Conservation (phyloP, 2,888 invertebrate species). For the Euclidia mi region DNA sequence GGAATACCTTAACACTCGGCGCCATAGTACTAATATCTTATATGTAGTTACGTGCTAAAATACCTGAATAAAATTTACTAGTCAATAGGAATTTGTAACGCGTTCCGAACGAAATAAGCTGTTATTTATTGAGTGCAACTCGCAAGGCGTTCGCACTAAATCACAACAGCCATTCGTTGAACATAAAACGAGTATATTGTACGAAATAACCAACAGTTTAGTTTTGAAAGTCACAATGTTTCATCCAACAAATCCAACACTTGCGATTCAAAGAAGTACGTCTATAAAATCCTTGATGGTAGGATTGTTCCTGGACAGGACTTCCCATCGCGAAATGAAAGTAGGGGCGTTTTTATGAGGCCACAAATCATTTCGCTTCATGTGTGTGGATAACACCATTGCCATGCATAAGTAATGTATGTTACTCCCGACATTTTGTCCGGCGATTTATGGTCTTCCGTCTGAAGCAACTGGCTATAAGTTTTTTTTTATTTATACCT, state of each 20-base stretch:
- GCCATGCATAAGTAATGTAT: constrained; percentile 58
- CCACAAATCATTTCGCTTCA: constrained; percentile 69
- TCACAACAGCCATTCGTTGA: constrained; percentile 67
- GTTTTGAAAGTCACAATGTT: constrained; percentile 50
- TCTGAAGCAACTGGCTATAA: constrained; percentile 32
- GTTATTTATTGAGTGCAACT: constrained; percentile 67
- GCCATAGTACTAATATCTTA: constrained; percentile 37
- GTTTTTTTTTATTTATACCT: too few species aligned
- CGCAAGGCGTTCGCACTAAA: constrained; percentile 63
- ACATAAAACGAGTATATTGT: constrained; percentile 58
- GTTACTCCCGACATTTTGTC: constrained; percentile 50
- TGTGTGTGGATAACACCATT: constrained; percentile 56
- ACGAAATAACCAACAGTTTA: constrained; percentile 36
- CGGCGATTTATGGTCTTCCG: constrained; percentile 53
- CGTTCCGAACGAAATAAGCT: constrained; percentile 42
- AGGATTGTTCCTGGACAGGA: constrained; percentile 64
- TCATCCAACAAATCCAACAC: constrained; percentile 42
- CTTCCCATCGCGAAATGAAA: constrained; percentile 54
- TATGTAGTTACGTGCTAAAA: constrained; percentile 30
- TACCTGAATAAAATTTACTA: constrained; percentile 41
- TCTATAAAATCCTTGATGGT: constrained; percentile 60
- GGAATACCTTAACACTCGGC: constrained; percentile 26
- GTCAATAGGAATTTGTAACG: constrained; percentile 30
- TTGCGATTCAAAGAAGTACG: constrained; percentile 60
- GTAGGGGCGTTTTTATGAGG: constrained; percentile 66